These are phyloP conservation scores for Spodoptera exigua DNA, from an alignment of 2,888 invertebrate species.

Conservation along the genomic window DNA sequence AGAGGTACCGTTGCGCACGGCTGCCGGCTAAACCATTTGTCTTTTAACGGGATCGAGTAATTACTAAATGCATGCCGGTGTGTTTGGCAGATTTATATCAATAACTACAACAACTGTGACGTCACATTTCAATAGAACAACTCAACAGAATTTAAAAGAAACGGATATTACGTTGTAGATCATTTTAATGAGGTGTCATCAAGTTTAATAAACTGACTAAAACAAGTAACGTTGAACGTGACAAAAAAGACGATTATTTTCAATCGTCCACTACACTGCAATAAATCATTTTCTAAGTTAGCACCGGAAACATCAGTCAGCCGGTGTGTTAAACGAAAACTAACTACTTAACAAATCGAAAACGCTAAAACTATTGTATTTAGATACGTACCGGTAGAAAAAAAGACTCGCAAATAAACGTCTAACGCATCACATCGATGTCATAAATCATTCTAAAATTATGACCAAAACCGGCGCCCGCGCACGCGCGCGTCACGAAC, in stretches of 20 bases:
- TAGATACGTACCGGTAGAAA: slow-evolving; percentile 61
- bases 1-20: slow-evolving; percentile 71
- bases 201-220: too few relatives aligned
- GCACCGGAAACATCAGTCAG: slow-evolving; percentile 43
- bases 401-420: slow-evolving; percentile 60
- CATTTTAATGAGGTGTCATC: too few relatives aligned
- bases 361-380: slow-evolving; percentile 70
- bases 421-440: slow-evolving; percentile 65
- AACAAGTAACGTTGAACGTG: background rate
- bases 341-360: slow-evolving; percentile 55
- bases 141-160: too few relatives aligned
- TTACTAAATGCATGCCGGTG: slow-evolving; percentile 55
- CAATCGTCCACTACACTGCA: slow-evolving; percentile 7
- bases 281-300: slow-evolving; percentile 44
- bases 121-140: slow-evolving; percentile 5
- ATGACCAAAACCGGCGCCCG: slow-evolving; percentile 71
- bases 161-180: too few relatives aligned
- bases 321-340: slow-evolving; percentile 20
- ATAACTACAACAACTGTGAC: slow-evolving; percentile 29
- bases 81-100: slow-evolving; percentile 47
- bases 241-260: slow-evolving; percentile 14
- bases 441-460: slow-evolving; percentile 85
- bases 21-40: slow-evolving; percentile 71
- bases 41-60: slow-evolving; percentile 69
- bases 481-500: slow-evolving; percentile 62